Conservation (phyloP, 2,113 vertebrate genomes). For the Bothrops jararaca region DNA sequence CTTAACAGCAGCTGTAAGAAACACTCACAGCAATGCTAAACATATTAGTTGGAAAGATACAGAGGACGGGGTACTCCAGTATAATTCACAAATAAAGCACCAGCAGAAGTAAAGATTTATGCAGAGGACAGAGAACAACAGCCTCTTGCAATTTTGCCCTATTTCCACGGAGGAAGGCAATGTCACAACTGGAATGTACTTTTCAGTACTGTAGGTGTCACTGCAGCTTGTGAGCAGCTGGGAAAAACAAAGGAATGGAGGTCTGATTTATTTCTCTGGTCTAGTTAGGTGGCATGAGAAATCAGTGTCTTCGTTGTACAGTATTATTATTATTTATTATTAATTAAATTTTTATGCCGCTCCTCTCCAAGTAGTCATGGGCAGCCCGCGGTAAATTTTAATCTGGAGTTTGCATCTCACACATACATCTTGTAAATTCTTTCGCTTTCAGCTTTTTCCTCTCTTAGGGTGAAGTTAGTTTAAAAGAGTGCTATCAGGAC, state of each 20-base stretch:
- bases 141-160: background rate
- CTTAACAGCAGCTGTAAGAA: background rate
- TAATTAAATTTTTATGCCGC: too few species aligned
- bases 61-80: background rate
- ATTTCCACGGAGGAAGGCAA: too few species aligned
- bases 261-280: background rate
- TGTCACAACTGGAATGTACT: background rate
- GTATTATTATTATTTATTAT: too few species aligned
- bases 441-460: background rate
- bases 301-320: background rate
- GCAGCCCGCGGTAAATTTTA: background rate
- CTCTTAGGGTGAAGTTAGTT: background rate
- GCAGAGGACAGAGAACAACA: background rate
- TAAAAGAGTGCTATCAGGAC: background rate
- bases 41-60: background rate
- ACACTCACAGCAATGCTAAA: background rate
- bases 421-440: background rate
- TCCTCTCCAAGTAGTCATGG: background rate
- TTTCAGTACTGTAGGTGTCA: slow-evolving; percentile 17
- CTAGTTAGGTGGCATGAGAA: background rate
- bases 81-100: background rate
- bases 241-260: background rate
- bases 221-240: background rate
- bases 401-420: background rate
- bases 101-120: background rate